A percentile compares a stretch with the other conserved stretches of the same genome.
These are phyloP conservation scores for Myotis davidii DNA, from an alignment of 2,113 vertebrate species.

Conservation along the genomic window DNA sequence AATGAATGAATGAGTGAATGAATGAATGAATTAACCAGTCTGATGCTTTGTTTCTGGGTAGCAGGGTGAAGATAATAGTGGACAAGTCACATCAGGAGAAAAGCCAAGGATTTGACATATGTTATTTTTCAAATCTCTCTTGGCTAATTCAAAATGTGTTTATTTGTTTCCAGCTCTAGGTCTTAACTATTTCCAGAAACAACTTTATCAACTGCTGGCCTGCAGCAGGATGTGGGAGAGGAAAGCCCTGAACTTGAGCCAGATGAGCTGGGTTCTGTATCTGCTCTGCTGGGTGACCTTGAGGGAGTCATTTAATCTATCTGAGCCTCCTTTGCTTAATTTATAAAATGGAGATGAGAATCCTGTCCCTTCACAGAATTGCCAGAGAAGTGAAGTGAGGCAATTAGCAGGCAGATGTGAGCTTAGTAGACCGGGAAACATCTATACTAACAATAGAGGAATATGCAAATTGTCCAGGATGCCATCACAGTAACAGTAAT, in stretches of 20 bases:
- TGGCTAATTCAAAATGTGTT: conserved; percentile 15
- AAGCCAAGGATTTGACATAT: not conserved
- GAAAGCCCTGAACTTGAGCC: not conserved
- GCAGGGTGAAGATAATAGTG: not conserved
- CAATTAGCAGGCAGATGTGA: not conserved
- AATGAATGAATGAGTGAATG: not conserved
- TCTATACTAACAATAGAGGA: no score
- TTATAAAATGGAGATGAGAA: not conserved
- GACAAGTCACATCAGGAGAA: not conserved
- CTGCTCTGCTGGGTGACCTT: not conserved
- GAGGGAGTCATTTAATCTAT: not conserved
- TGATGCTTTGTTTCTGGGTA: not conserved
- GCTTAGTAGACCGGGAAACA: not conserved
- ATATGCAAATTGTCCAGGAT: no score
- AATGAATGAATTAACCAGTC: not conserved
- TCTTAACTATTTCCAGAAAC: conserved; percentile 59
- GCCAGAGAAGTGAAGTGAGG: not conserved
- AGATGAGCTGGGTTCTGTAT: not conserved
- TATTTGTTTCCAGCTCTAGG: conserved; percentile 27
- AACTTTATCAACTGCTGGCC: conserved; percentile 42
- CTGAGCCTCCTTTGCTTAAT: not conserved
- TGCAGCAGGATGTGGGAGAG: not conserved
- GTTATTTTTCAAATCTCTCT: conserved; percentile 45
- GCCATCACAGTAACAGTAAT: no score
- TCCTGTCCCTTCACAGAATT: not conserved